Conservation (phyloP, 2,888 invertebrate genomes). For the Drosophila dives region DNA sequence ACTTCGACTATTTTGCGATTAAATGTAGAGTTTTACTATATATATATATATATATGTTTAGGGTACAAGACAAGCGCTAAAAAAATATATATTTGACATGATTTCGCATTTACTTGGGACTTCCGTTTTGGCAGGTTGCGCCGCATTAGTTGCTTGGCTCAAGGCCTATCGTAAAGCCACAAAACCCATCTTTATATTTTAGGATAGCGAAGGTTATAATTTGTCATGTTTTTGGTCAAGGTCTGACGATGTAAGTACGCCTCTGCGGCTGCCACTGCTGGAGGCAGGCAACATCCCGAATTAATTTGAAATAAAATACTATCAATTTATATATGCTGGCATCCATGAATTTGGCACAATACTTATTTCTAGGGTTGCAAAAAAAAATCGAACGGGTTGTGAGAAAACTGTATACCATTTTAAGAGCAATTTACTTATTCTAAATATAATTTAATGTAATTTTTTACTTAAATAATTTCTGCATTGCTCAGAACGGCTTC, state of each 20-base stretch:
- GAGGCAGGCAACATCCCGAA: constrained; percentile 23
- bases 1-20: background rate
- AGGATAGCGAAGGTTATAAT: constrained; percentile 25
- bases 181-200: background rate
- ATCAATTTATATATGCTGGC: constrained; percentile 46
- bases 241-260: background rate
- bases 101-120: constrained; percentile 56
- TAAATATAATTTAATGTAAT: background rate
- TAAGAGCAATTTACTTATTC: background rate
- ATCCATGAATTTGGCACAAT: background rate
- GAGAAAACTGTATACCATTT: background rate
- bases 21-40: too few relatives aligned
- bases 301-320: constrained; percentile 55
- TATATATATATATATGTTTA: too few relatives aligned
- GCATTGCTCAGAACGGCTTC: background rate
- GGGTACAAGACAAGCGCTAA: too few relatives aligned
- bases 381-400: background rate
- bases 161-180: constrained; percentile 1
- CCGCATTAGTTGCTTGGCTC: constrained; percentile 1
- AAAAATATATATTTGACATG: constrained; percentile 24
- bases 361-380: background rate
- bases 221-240: constrained; percentile 35
- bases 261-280: background rate
- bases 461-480: background rate
- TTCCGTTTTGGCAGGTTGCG: constrained; percentile 67